phyloP scores from a whole-genome alignment of 2,888 invertebrate genomes.

The Chrysolina oricalcia region DNA sequence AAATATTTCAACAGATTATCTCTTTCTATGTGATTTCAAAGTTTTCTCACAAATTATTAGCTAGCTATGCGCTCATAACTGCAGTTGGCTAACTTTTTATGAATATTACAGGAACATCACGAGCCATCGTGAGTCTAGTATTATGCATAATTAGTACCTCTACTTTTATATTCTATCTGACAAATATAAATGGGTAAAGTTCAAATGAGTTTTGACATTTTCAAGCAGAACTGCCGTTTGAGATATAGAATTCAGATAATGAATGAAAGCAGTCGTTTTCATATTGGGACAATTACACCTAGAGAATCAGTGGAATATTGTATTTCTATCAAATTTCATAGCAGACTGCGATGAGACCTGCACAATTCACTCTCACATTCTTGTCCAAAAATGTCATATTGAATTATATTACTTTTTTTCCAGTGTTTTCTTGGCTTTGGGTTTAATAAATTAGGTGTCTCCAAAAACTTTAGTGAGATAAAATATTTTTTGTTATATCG shows the following conservation, averaged over 20 bases:
- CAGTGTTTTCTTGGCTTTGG: too few relatives aligned
- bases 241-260: neutral
- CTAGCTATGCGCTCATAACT: slow-evolving; percentile 37
- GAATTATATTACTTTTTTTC: too few relatives aligned
- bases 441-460: too few relatives aligned
- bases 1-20: slow-evolving; percentile 53
- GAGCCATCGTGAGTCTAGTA: slow-evolving; percentile 28
- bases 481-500: too few relatives aligned
- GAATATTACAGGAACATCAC: slow-evolving; percentile 37
- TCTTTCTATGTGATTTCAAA: slow-evolving; percentile 51
- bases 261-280: neutral
- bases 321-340: too few relatives aligned
- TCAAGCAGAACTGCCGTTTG: neutral
- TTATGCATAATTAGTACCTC: slow-evolving; percentile 32
- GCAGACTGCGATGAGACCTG: too few relatives aligned
- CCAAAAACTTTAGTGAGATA: too few relatives aligned
- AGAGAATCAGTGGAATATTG: too few relatives aligned
- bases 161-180: slow-evolving; percentile 27
- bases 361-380: too few relatives aligned
- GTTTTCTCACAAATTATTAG: slow-evolving; percentile 52
- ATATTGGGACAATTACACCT: too few relatives aligned
- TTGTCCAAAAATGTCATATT: too few relatives aligned
- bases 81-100: slow-evolving; percentile 43
- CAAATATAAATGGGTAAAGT: slow-evolving; percentile 4
- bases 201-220: slow-evolving; percentile 10